Conservation (phyloP, 2,113 vertebrate species). For the Machaerirhynchus nigripectus region DNA sequence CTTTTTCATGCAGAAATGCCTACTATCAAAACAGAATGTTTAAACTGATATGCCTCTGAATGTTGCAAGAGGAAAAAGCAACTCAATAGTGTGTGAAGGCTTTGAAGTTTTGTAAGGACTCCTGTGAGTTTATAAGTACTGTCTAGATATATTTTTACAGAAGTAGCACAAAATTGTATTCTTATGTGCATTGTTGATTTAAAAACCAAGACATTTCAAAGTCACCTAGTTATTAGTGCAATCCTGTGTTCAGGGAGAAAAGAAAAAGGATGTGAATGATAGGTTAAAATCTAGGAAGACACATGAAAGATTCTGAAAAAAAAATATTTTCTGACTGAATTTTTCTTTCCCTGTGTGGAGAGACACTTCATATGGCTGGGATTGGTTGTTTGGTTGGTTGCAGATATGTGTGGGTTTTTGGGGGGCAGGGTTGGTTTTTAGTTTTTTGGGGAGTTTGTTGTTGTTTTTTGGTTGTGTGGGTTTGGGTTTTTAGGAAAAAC, state of each 20-base stretch:
- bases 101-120: not conserved
- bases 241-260: not conserved
- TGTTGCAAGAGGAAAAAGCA: not conserved
- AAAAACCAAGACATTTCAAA: not conserved
- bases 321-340: not conserved
- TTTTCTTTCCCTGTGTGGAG: not conserved
- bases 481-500: not conserved
- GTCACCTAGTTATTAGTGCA: not conserved
- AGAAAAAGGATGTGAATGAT: not conserved
- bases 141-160: not conserved
- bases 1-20: not conserved
- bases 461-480: not conserved
- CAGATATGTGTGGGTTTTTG: not conserved
- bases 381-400: not conserved
- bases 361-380: not conserved
- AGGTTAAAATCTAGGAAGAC: not conserved
- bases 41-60: not conserved
- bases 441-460: not conserved
- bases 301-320: not conserved
- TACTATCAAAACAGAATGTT: not conserved
- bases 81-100: not conserved
- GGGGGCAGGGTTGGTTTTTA: rapidly evolving
- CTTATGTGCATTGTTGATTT: not conserved
- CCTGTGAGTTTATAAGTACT: not conserved
- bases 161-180: not conserved